Percentiles rank a stretch among this genome's conserved stretches.
Conservation (phyloP, 2,113 vertebrate species). For the Chunga burmeisteri region DNA sequence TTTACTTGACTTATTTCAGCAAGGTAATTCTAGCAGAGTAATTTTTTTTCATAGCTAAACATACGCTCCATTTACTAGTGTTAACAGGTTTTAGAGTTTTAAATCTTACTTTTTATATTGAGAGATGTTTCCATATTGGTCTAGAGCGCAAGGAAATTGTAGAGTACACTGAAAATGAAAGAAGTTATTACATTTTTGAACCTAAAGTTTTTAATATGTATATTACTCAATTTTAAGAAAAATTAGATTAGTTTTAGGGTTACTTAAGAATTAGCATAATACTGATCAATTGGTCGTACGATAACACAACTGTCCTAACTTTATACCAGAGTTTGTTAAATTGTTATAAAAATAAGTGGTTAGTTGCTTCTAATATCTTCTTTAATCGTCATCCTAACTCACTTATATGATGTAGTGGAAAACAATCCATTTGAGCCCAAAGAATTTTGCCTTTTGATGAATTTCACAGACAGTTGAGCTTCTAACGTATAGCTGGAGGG, state of each 20-base stretch:
- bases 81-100: conserved; percentile 9
- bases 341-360: neutral
- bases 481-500: neutral
- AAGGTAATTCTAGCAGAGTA: conserved; percentile 54
- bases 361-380: neutral
- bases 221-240: neutral
- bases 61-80: conserved; percentile 51
- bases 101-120: neutral
- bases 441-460: neutral
- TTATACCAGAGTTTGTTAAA: neutral
- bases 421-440: neutral
- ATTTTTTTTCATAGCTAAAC: conserved; percentile 38
- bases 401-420: neutral
- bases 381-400: neutral
- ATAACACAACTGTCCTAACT: neutral
- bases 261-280: neutral
- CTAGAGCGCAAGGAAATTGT: neutral
- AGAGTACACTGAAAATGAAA: neutral
- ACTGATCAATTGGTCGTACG: neutral
- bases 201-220: neutral
- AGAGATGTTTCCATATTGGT: neutral
- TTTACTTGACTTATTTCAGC: conserved; percentile 70
- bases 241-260: neutral
- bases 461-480: neutral
- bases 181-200: neutral